Evolutionary conservation across 2,888 invertebrate genomes (phyloP), one percentile per base, ranked within the genome.

Genomic region (Tridacna gigas): DNA sequence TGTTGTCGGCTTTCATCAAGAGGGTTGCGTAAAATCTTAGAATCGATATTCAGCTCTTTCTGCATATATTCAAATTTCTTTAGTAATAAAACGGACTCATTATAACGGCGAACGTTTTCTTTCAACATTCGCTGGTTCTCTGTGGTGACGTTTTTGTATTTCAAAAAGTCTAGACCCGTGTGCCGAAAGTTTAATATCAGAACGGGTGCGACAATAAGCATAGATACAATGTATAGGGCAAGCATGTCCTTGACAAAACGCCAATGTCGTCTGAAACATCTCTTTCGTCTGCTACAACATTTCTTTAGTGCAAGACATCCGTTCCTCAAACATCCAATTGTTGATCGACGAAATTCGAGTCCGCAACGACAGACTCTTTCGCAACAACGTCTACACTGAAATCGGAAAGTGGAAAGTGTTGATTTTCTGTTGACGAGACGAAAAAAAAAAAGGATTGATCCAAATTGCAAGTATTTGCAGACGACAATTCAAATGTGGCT

Each of bases 141-240:
- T 28, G 76, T 56, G 0, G 79, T 77, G 13, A 77, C 75, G 67
- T 89, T 85, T 48, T 71, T 82, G 22, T 74, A 69, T 60, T 74
- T 77, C 2, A 87, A 51, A 9, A 71, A 47, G 22, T 88, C 86
- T 67, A 86, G 89, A 15, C 78, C 15, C 0, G 90, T 88, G 75
- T 88, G 80, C 3, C 84, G 82, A 20, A 88, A 45, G 25, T 80
- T 83, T 13, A 74, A 66, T 48, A 89, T 89, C 0, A 88, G 63
- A 4, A 83, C 13, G 0, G 91, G 91, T 18, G 91, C 65, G 25
- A 86, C 65, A 18, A 91, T 69, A 22, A 86, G 63, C 79, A 91
- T 90, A 2, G 90, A 91, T 9, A 88, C 18, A 13, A 85, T 11
- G 28, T 76, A 86, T 13, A 89, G 51, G 37, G 77, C 51, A 28